These are phyloP conservation scores for Microctonus hyperodae DNA, from an alignment of 2,888 invertebrate species.

Conservation along the genomic window DNA sequence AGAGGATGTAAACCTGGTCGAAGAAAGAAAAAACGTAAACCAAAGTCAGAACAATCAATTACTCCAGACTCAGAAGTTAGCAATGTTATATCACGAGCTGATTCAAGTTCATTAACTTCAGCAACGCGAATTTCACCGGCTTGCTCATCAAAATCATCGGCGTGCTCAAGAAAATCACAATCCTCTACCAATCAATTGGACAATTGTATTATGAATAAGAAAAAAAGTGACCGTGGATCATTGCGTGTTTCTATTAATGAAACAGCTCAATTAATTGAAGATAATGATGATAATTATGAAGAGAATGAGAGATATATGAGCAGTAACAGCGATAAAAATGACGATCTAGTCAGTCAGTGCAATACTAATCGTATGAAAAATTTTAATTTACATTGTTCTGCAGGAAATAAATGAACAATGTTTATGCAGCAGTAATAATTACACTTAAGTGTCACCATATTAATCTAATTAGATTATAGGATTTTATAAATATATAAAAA, in stretches of 20 bases:
- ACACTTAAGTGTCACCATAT: too few relatives aligned
- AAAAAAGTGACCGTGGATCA: constrained; percentile 54
- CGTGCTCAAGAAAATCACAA: constrained; percentile 44
- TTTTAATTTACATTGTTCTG: neutral
- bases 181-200: constrained; percentile 40
- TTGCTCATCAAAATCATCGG: constrained; percentile 50
- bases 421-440: neutral
- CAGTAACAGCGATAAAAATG: constrained; percentile 29
- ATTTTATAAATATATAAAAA: neutral
- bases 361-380: constrained; percentile 10
- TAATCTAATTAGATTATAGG: neutral
- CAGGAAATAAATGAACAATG: neutral
- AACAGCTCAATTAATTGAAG: constrained; percentile 61
- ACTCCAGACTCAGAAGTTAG: constrained; percentile 53
- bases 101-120: constrained; percentile 55
- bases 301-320: constrained; percentile 40
- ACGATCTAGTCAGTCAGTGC: neutral
- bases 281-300: constrained; percentile 39
- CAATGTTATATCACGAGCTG: constrained; percentile 46
- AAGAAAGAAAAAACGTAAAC: constrained; percentile 45
- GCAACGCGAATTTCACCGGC: constrained; percentile 45
- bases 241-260: constrained; percentile 64
- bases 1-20: constrained; percentile 35
- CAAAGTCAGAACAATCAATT: constrained; percentile 44
- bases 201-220: constrained; percentile 49